Evolutionary conservation across 2,888 invertebrate genomes (phyloP).

Genomic region (Andricus curvator): DNA sequence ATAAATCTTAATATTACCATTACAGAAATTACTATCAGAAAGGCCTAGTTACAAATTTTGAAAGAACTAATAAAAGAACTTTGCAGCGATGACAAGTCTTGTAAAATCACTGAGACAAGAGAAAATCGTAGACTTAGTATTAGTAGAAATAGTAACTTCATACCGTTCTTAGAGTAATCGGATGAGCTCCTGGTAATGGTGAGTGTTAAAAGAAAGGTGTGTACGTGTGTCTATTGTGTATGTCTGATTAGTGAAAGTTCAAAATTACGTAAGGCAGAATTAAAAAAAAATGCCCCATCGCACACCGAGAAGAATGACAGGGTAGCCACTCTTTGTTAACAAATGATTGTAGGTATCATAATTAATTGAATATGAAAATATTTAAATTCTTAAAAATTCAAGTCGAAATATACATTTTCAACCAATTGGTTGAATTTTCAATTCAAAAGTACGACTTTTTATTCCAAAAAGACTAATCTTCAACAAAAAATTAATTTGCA

Average conservation of each 20-base stretch:
- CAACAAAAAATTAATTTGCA: too few relatives aligned
- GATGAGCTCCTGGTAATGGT: slow-evolving; percentile 36
- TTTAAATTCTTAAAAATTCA: too few relatives aligned
- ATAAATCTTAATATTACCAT: background rate
- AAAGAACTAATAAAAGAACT: slow-evolving; percentile 6
- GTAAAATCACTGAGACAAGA: slow-evolving; percentile 32
- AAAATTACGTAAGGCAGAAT: background rate
- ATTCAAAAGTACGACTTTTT: too few relatives aligned
- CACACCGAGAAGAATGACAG: slow-evolving; percentile 13
- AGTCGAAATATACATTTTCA: too few relatives aligned
- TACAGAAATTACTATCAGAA: background rate
- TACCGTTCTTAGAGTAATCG: slow-evolving; percentile 34
- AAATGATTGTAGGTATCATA: too few relatives aligned
- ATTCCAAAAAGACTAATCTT: too few relatives aligned
- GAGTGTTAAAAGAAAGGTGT: slow-evolving; percentile 40
- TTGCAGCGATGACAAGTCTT: slow-evolving; percentile 34
- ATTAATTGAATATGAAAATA: too few relatives aligned
- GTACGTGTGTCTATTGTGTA: slow-evolving; percentile 9
- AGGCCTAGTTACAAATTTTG: slow-evolving; percentile 26
- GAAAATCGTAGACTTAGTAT: slow-evolving; percentile 29
- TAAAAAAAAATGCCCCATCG: background rate
- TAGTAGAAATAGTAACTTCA: slow-evolving; percentile 40
- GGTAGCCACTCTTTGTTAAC: background rate
- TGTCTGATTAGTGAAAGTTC: slow-evolving; percentile 27
- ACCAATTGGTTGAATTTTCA: too few relatives aligned